Conservation (phyloP, 2,797 vertebrate genomes). For the Brachyalestes nurse region DNA sequence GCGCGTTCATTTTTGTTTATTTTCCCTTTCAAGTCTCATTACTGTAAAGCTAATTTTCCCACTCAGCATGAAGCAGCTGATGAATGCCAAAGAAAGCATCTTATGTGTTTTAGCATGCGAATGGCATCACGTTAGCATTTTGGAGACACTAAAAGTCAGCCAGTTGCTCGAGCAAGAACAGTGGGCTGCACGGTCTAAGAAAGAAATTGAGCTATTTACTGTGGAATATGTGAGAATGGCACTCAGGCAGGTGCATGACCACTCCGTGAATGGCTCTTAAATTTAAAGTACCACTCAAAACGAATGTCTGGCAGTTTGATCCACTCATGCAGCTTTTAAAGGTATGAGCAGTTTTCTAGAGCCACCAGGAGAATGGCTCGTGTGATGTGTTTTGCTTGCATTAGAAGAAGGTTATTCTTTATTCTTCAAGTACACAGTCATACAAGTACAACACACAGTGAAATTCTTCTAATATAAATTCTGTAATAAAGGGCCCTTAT, state of each 20-base stretch:
- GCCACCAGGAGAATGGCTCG: background rate
- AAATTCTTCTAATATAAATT: too few relatives aligned
- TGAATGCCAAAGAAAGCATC: background rate
- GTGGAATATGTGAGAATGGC: background rate
- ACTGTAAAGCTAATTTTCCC: background rate
- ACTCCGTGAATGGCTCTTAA: too few relatives aligned
- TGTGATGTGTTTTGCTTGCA: slow-evolving; percentile 10
- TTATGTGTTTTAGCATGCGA: background rate
- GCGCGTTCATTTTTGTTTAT: background rate
- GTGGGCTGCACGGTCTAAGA: background rate
- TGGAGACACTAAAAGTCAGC: background rate
- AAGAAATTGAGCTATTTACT: background rate
- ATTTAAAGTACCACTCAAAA: too few relatives aligned
- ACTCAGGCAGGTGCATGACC: slow-evolving; percentile 5
- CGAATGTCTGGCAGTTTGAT: slow-evolving; percentile 25
- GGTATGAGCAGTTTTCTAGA: slow-evolving; percentile 12
- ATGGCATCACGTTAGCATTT: background rate
- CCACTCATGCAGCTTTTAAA: slow-evolving; percentile 23
- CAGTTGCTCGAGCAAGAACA: background rate
- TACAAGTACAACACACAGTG: too few relatives aligned
- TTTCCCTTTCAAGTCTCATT: background rate
- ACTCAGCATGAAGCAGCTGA: background rate
- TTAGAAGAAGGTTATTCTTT: too few relatives aligned
- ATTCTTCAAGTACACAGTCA: too few relatives aligned
- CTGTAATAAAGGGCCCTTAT: too few relatives aligned